phyloP scores from a whole-genome alignment of 2,797 vertebrate species.

The Hephaestus fuliginosus region DNA sequence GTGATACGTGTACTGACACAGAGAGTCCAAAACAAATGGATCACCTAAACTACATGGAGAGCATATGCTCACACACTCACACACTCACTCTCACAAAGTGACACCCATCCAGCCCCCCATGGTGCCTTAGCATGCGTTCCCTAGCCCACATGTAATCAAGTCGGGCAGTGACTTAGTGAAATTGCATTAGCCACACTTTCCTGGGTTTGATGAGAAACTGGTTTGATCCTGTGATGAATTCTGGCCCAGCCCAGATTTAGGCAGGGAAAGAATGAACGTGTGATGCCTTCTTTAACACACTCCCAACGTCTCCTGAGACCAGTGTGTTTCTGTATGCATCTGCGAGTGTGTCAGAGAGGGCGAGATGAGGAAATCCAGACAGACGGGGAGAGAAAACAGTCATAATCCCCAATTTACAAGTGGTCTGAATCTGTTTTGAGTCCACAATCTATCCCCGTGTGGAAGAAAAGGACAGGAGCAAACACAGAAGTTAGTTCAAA shows the following conservation, averaged over 20 bases:
- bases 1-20: constrained; percentile 3
- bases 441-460: not conserved
- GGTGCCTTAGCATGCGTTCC: constrained; percentile 67
- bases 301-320: constrained; percentile 54
- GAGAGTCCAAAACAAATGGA: constrained; percentile 33
- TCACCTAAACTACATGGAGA: constrained; percentile 34
- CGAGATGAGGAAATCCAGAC: constrained; percentile 52
- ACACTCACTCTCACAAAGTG: constrained; percentile 56
- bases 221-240: constrained; percentile 86
- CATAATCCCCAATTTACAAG: constrained; percentile 73
- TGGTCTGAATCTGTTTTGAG: constrained; percentile 39
- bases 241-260: constrained; percentile 72
- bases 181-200: constrained; percentile 90
- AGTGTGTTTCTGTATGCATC: constrained; percentile 45
- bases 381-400: constrained; percentile 31
- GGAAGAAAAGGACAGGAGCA: not conserved
- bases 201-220: constrained; percentile 87
- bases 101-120: constrained; percentile 64
- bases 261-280: constrained; percentile 64
- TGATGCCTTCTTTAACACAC: constrained; percentile 78
- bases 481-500: not conserved
- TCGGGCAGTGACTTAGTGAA: constrained; percentile 90
- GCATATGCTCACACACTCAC: constrained; percentile 33
- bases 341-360: constrained; percentile 32
- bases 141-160: constrained; percentile 88